These are phyloP conservation scores for Callipepla californica DNA, from an alignment of 2,113 vertebrate genomes.

Conservation along the genomic window DNA sequence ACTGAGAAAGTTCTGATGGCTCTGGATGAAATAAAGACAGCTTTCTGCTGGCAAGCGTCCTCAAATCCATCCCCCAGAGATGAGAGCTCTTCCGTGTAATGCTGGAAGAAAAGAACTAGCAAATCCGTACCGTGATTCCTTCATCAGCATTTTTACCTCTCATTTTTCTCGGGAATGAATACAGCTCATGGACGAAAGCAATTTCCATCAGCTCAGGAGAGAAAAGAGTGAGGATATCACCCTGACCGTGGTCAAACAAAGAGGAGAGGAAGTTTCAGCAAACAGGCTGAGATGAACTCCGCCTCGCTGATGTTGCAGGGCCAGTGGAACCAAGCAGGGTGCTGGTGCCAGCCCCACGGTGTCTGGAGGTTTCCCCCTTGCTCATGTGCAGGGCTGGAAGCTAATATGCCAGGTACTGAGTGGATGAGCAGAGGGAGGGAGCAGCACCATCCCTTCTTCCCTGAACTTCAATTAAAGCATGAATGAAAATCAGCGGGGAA, in stretches of 20 bases:
- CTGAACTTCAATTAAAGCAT: neutral
- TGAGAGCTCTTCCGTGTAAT: neutral
- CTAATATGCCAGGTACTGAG: neutral
- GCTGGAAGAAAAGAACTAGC: neutral
- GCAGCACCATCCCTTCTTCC: neutral
- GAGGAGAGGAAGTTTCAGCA: neutral
- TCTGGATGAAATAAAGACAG: neutral
- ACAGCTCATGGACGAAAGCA: neutral
- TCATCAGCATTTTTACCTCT: neutral
- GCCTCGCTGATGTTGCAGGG: neutral
- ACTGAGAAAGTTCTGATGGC: neutral
- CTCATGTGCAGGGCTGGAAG: neutral
- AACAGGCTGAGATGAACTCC: rapidly evolving
- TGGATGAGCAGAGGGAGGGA: neutral
- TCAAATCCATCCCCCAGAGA: neutral
- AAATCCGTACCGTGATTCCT: neutral
- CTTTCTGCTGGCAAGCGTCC: neutral
- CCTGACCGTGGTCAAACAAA: neutral
- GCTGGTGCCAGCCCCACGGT: rapidly evolving
- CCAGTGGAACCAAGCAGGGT: neutral
- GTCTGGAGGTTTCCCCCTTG: neutral
- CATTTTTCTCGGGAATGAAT: neutral
- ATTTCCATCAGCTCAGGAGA: neutral
- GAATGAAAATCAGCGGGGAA: neutral
- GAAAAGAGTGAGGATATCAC: rapidly evolving